phyloP scores from a whole-genome alignment of 2,797 vertebrate genomes.

The Phrynocephalus forsythii region DNA sequence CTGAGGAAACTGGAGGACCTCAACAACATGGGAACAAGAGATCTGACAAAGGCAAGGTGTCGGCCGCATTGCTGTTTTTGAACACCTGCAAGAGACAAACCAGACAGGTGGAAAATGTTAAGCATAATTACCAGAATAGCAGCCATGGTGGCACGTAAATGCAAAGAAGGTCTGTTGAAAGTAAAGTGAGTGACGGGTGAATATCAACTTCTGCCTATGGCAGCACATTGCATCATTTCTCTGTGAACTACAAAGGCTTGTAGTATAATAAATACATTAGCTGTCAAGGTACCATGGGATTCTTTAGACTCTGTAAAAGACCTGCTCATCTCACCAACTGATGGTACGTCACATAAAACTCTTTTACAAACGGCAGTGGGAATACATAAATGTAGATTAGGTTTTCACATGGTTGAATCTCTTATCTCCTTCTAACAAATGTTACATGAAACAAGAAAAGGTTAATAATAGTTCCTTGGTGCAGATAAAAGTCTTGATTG shows the following conservation, averaged over 20 bases:
- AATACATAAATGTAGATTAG: not conserved
- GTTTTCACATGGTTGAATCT: not conserved
- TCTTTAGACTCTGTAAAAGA: not conserved
- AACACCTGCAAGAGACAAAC: not conserved
- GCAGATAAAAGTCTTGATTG: too few species aligned
- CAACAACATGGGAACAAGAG: not conserved
- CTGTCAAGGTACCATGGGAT: not conserved
- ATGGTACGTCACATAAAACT: not conserved
- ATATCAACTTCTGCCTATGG: not conserved
- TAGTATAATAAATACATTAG: not conserved
- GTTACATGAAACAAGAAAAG: not conserved
- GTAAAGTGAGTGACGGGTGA: not conserved
- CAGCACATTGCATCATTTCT: not conserved
- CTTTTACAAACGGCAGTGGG: not conserved
- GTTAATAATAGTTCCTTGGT: accelerated
- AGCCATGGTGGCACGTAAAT: not conserved
- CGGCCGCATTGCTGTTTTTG: not conserved
- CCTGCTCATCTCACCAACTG: not conserved
- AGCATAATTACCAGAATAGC: not conserved
- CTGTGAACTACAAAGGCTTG: not conserved
- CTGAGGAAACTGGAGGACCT: not conserved
- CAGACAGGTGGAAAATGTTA: not conserved
- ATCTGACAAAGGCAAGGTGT: not conserved
- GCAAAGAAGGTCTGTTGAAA: not conserved
- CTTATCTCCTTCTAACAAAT: not conserved